Percentiles rank a stretch among this genome's conserved stretches.
Conservation (phyloP, 1,140 invertebrate genomes). For the Riptortus pedestris region DNA sequence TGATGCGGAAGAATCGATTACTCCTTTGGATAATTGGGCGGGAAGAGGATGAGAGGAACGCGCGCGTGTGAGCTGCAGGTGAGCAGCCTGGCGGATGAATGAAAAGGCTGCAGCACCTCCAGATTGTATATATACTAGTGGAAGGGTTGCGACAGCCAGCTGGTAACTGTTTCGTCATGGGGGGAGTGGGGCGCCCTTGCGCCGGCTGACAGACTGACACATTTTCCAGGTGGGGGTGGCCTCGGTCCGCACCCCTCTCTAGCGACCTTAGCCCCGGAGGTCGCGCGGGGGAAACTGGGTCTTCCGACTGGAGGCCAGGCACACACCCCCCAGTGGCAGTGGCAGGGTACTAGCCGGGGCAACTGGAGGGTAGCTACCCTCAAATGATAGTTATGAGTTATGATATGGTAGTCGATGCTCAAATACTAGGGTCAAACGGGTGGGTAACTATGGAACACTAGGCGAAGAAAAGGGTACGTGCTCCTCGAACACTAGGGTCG, state of each 20-base stretch:
- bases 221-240: constrained; percentile 3
- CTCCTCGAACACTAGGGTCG: too few relatives aligned
- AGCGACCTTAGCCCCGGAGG: not conserved
- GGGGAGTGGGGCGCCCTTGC: not conserved
- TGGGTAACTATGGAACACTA: not conserved
- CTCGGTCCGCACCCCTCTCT: not conserved
- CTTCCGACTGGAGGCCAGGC: not conserved
- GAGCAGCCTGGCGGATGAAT: constrained; percentile 3
- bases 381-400: not conserved
- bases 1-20: not conserved
- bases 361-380: not conserved
- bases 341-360: not conserved
- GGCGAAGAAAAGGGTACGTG: too few relatives aligned
- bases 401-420: not conserved
- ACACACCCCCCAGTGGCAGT: not conserved
- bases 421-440: not conserved
- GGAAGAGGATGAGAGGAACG: not conserved
- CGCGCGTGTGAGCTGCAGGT: not conserved
- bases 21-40: not conserved
- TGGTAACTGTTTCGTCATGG: not conserved
- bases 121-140: not conserved
- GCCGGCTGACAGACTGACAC: constrained; percentile 4
- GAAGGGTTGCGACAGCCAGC: not conserved
- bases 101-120: not conserved
- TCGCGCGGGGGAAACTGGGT: not conserved